A percentile compares a stretch with the other conserved stretches of the same genome.
Evolutionary conservation across 2,888 invertebrate genomes (phyloP).

Genomic region (Synergus umbraculus): DNA sequence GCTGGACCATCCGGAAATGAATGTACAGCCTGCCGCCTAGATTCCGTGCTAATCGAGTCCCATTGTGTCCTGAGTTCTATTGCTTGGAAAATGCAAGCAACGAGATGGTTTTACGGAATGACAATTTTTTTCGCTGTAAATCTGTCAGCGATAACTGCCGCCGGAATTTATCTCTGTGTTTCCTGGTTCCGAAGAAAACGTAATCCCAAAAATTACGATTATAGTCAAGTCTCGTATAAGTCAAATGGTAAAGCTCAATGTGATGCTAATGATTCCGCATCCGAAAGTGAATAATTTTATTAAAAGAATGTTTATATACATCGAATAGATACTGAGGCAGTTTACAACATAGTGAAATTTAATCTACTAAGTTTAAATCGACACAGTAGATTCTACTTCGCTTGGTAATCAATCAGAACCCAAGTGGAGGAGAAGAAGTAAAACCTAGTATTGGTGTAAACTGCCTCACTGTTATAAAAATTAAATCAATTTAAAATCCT

Average conservation of each 20-base stretch:
- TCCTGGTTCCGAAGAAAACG: slow-evolving; percentile 50
- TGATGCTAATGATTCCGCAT: slow-evolving; percentile 29
- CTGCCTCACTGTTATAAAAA: no score
- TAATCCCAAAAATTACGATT: slow-evolving; percentile 50
- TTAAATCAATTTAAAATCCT: no score
- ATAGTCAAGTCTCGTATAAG: slow-evolving; percentile 61
- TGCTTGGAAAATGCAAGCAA: slow-evolving; percentile 66
- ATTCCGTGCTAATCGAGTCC: slow-evolving; percentile 78
- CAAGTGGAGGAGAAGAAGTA: no score
- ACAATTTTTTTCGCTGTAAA: slow-evolving; percentile 64
- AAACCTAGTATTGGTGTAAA: no score
- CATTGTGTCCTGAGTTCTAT: slow-evolving; percentile 66
- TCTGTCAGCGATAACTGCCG: slow-evolving; percentile 53
- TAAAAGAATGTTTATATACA: neutral
- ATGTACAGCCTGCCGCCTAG: slow-evolving; percentile 84
- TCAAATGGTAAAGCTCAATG: slow-evolving; percentile 50
- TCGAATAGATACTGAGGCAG: neutral
- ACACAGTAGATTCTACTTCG: no score
- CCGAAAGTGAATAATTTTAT: slow-evolving; percentile 51
- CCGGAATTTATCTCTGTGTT: slow-evolving; percentile 57
- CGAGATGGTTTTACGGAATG: slow-evolving; percentile 69
- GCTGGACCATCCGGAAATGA: slow-evolving; percentile 84
- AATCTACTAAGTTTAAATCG: no score
- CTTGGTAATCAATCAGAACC: no score
- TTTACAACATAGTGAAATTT: no score